phyloP scores from a whole-genome alignment of 2,113 vertebrate genomes.

The Odocoileus virginianus region DNA sequence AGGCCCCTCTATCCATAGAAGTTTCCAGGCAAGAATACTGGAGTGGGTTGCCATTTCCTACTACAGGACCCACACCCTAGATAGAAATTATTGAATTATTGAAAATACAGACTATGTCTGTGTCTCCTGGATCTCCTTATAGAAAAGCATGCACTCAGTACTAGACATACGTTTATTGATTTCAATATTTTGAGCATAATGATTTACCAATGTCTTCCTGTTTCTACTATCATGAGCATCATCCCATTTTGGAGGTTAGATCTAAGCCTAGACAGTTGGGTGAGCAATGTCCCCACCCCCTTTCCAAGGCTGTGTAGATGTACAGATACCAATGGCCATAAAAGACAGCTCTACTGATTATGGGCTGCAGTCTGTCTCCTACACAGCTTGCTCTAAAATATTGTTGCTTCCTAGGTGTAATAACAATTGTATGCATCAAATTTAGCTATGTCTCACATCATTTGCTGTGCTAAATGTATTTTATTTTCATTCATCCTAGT shows the following conservation, averaged over 20 bases:
- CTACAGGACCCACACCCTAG: neutral
- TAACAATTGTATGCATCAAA: neutral
- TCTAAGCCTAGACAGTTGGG: neutral
- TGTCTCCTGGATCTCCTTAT: neutral
- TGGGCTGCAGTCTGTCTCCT: neutral
- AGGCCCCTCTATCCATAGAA: neutral
- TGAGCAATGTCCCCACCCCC: neutral
- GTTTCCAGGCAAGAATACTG: neutral
- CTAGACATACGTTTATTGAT: neutral
- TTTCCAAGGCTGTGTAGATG: neutral
- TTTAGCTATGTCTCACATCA: conserved; percentile 16
- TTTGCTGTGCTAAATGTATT: neutral
- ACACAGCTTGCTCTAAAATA: neutral
- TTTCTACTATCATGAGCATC: neutral
- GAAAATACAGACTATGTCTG: neutral
- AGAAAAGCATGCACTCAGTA: neutral
- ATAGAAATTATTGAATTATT: neutral
- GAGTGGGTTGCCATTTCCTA: neutral
- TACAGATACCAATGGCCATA: neutral
- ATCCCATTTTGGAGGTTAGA: neutral
- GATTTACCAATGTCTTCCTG: neutral
- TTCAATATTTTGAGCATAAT: neutral
- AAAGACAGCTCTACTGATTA: neutral
- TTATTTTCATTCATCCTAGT: conserved; percentile 12
- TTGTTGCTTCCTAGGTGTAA: neutral